phyloP scores from a whole-genome alignment of 2,888 invertebrate genomes.

The Agonopterix alstromeriana region DNA sequence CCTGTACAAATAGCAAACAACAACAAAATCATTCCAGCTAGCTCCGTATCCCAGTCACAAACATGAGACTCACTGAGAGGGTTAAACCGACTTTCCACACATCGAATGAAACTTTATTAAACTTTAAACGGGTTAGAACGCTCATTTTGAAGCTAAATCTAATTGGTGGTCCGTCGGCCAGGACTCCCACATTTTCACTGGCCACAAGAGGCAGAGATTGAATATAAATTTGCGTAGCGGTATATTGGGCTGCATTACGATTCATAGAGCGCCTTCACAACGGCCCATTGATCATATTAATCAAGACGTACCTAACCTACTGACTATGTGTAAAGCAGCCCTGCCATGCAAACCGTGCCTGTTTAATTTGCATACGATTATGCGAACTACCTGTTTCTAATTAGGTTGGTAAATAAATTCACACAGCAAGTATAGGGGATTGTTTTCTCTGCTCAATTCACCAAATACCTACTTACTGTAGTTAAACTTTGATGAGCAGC shows the following conservation, averaged over 20 bases:
- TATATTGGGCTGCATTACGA: constrained; percentile 54
- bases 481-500: too few relatives aligned
- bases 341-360: constrained; percentile 1
- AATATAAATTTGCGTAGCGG: constrained; percentile 72
- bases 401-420: too few relatives aligned
- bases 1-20: constrained; percentile 53
- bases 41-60: constrained; percentile 37
- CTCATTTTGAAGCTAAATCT: constrained; percentile 65
- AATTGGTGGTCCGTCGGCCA: constrained; percentile 55
- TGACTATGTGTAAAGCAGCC: constrained; percentile 3
- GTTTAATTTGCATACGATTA: too few relatives aligned
- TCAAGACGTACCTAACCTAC: constrained; percentile 26
- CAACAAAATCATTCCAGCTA: constrained; percentile 63
- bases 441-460: too few relatives aligned
- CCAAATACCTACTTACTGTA: too few relatives aligned
- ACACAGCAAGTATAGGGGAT: too few relatives aligned
- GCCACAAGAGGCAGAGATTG: constrained; percentile 47
- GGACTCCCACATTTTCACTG: constrained; percentile 70
- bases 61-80: constrained; percentile 39
- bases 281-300: constrained; percentile 59
- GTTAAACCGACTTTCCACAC: constrained; percentile 49
- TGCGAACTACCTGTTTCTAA: too few relatives aligned
- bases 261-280: constrained; percentile 44
- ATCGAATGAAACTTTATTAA: constrained; percentile 50
- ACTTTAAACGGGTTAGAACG: constrained; percentile 54